phyloP scores from a whole-genome alignment of 2,888 invertebrate genomes.

The Lasioglossum oenotherae region DNA sequence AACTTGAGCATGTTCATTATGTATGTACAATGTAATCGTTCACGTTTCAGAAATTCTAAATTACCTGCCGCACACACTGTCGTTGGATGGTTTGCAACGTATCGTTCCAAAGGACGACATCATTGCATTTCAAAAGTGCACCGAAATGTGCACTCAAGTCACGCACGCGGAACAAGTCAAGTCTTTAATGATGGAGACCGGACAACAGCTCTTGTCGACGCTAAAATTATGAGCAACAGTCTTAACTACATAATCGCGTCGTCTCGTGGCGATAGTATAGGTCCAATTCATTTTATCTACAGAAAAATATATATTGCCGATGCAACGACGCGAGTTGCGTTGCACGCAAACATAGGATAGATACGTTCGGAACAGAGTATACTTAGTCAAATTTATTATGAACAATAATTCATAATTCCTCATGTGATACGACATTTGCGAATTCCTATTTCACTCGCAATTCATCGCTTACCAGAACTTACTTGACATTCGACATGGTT shows the following conservation, averaged over 20 bases:
- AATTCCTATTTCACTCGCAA: conserved; percentile 37
- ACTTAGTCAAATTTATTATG: conserved; percentile 46
- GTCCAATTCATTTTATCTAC: conserved; percentile 38
- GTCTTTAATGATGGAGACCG: conserved; percentile 83
- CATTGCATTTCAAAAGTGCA: conserved; percentile 80
- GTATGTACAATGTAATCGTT: conserved; percentile 24
- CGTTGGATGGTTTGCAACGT: conserved; percentile 80
- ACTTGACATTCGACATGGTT: conserved; percentile 20
- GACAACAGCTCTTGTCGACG: conserved; percentile 82
- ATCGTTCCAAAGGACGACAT: conserved; percentile 82
- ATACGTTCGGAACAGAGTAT: conserved; percentile 25
- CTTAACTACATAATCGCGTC: conserved; percentile 23
- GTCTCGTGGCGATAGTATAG: conserved; percentile 44
- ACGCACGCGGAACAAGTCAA: conserved; percentile 83
- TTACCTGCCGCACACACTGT: conserved; percentile 80
- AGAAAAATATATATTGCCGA: conserved; percentile 9
- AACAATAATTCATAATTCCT: conserved; percentile 51
- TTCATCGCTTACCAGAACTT: conserved; percentile 24
- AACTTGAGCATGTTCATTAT: neutral
- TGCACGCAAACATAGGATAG: conserved; percentile 20
- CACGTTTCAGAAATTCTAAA: conserved; percentile 80
- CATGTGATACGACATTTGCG: conserved; percentile 51
- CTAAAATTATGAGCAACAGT: conserved; percentile 73
- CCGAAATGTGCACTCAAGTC: conserved; percentile 82
- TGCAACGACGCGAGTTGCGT: conserved; percentile 28